Base-by-base conservation (phyloP, 2,888 invertebrate genomes). In the Agriopis leucophaearia region DNA sequence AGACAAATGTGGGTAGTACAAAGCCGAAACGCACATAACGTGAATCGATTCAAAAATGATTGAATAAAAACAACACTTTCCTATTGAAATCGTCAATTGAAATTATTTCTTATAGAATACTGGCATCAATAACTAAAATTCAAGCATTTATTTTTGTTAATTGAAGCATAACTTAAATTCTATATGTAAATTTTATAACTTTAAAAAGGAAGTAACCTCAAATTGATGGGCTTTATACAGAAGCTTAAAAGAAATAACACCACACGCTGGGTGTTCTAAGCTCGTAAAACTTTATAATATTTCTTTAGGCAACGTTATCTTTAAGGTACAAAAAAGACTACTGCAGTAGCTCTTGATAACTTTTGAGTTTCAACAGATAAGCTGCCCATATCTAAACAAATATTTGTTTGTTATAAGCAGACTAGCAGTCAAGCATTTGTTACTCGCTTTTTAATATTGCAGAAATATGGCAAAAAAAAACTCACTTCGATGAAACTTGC, bases 261-360 rank as follows among this genome's bases (percentile, higher is more conserved):
- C 63, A 60, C 85, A 65, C 73, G 81, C 72, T 88, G 87, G 86
- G 88, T 86, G 87, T 81, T 85, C 74, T 76, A 71, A 65, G 9
- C 65, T 64, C 78, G 81, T 85, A 86, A 85, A 84, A 70, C 69
- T 82, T 83, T 84, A 83, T 81, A 81, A 83, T 83, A 83, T 87
- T 84, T 85, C 85, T 85, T 83, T 78, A 79, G 72, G 72, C 68
- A 71, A 71, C 80, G 78, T 85, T 91, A 92, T 92, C 91, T 87
- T 71, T 72, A 64, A 76, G 78, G 80, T 78, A 87, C 81, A 85
- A 76, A 78, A 78, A 77, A 80, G 80, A 88, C 91, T 92, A 81
- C 90, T 91, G 87, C 86, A 87, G 91, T 85, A 90, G 90, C 89
- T 78, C 84, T 82, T 83, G 81, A 81, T 85, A 82, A 8, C 86